Evolutionary conservation across 2,888 invertebrate species (phyloP), one percentile per base, ranked within the genome.

Genomic region (Athripsodes cinereus): DNA sequence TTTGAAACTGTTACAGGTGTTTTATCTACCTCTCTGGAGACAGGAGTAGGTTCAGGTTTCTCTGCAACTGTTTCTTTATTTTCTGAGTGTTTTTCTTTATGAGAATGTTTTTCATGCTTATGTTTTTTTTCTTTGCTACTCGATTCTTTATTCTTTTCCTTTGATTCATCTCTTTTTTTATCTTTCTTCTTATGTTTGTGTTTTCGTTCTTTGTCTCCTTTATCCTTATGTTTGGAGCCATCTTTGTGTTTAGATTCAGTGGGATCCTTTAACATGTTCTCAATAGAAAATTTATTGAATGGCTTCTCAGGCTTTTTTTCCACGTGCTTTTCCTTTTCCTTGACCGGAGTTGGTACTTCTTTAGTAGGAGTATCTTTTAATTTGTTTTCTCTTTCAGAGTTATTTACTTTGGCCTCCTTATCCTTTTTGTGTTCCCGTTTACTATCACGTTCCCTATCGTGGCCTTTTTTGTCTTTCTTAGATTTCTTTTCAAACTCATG

Each of bases 151-250:
- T 84, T 84, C 66, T 81, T 82, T 50, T 84, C 84, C 66, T 81
- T 81, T 18, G 76, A 75, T 64, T 86, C 85, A 67, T 83, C 78
- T 55, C 80, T 79, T 67, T 83, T 86, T 66, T 86, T 86, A 64
- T 84, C 83, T 69, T 83, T 83, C 69, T 82, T 83, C 72, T 83
- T 84, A 64, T 82, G 82, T 68, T 83, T 84, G 64, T 82, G 81
- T 65, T 80, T 80, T 62, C 78, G 75, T 67, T 81, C 80, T 50
- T 73, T 70, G 58, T 79, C 76, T 56, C 75, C 74, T 66, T 81
- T 81, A 19, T 80, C 81, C 69, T 76, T 78, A 55, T 73, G 68
- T 66, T 78, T 79, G 48, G 72, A 73, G 64, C 65, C 71, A 63
- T 74, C 74, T 55, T 67, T 60, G 35, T 71, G 69, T 34, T 77